Percentiles rank a stretch among this genome's conserved stretches.
Conservation (phyloP, 92 coral and sea anemone species). For the Pocillopora grandis region DNA sequence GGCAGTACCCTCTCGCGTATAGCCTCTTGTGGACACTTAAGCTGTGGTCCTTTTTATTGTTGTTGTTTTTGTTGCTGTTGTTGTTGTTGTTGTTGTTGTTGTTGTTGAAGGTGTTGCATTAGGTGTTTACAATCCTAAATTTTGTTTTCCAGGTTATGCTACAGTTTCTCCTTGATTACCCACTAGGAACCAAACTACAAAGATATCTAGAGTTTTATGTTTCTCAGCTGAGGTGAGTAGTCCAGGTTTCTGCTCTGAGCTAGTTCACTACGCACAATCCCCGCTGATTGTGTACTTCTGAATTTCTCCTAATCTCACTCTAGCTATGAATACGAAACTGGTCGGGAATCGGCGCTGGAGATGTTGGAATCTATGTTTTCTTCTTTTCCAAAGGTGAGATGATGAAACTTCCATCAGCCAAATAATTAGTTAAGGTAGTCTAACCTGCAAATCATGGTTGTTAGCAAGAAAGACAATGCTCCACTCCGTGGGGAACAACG, state of each 20-base stretch:
- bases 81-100: too few relatives aligned
- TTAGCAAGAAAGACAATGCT: too few relatives aligned
- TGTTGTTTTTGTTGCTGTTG: too few relatives aligned
- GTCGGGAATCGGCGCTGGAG: conserved; percentile 94
- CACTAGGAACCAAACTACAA: conserved; percentile 89
- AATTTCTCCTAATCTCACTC: not conserved
- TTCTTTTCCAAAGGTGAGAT: conserved; percentile 84
- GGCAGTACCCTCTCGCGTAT: too few relatives aligned
- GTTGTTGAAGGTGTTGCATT: too few relatives aligned
- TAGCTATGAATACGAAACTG: conserved; percentile 91
- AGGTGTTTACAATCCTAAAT: not conserved
- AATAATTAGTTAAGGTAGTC: not conserved
- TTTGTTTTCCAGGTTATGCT: conserved; percentile 57
- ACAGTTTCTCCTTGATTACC: conserved; percentile 89
- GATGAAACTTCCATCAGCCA: not conserved
- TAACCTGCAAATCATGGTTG: too few relatives aligned
- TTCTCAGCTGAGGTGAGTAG: conserved; percentile 86
- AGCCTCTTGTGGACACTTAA: too few relatives aligned
- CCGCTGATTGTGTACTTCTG: not conserved
- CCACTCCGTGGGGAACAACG: too few relatives aligned
- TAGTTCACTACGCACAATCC: too few relatives aligned
- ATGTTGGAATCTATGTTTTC: conserved; percentile 80
- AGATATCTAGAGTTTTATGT: conserved; percentile 84
- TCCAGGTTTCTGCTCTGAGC: not conserved
- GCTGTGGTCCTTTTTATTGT: too few relatives aligned